Base-by-base conservation (phyloP, 2,113 vertebrate species). In the Paradoxurus hermaphroditus region DNA sequence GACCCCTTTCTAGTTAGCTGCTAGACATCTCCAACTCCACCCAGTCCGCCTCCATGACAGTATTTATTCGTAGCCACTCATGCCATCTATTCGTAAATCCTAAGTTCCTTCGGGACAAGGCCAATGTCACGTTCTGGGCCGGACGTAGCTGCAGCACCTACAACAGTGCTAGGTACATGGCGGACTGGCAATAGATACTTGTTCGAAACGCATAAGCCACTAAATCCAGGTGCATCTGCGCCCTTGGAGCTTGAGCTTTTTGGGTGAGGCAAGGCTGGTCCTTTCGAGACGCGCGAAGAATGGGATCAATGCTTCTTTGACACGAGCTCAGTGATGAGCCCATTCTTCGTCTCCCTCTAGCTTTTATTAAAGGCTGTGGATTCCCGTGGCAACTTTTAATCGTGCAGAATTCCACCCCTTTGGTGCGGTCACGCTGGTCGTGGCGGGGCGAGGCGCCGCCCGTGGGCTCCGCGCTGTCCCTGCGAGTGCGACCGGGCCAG, bases 341-440 rank as follows among this genome's bases (percentile, higher is more conserved):
- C 39, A 0, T 10, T 39, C 46, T 18, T 41, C 51, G 23, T 27
- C 16, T 3, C 73, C 19, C n/a, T 25, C 19, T 4, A 21, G 8
- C 19, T 49, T 16, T 18, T 0, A 51, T 0, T 6, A 4, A 18
- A 29, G 36, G 77, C n/a, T 7, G 81, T 2, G 85, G 84, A 3
- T 13, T 34, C 77, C 36, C 0, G 3, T 0, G 1, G 53, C 5
- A 51, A 68, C 53, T 41, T 14, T 0, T 6, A 12, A 2, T 1
- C 10, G 34, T 36, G 23, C 87, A 21, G 68, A 10, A 39, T 10
- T 25, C 31, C 34, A 36, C 15, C 5, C 56, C 77, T n/a, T 10
- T 1, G 36, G 36, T 0, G 70, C 27, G n/a, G 53, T 10, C 31
- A 1, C 23, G 1, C 21, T 3, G 29, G 31, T 9, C 15, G 4